Evolutionary conservation across 2,888 invertebrate species (phyloP).

Genomic region (Megaustenia siamemsis): DNA sequence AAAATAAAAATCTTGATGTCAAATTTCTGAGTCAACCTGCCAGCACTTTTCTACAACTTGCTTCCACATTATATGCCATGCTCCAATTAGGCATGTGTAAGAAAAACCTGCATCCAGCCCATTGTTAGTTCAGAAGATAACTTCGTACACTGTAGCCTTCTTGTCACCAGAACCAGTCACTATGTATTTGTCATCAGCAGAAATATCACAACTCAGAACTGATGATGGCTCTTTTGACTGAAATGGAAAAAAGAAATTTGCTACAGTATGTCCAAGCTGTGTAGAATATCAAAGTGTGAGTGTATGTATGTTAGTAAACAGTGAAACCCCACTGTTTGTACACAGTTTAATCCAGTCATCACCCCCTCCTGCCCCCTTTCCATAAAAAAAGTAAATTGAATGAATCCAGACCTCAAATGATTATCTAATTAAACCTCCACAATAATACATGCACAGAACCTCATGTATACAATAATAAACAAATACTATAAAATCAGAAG

Average conservation of each 20-base stretch:
- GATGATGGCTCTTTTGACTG: conserved; percentile 93
- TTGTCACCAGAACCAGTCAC: conserved; percentile 98
- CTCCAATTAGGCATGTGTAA: not conserved
- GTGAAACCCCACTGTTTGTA: too few relatives aligned
- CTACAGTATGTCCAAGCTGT: not conserved
- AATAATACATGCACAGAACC: not conserved
- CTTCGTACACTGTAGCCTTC: conserved; percentile 97
- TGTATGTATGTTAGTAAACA: not conserved
- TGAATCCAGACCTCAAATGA: not conserved
- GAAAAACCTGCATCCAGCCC: not conserved
- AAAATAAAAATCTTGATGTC: too few relatives aligned
- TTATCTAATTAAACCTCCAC: not conserved
- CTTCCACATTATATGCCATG: not conserved
- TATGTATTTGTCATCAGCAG: conserved; percentile 96
- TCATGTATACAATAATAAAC: too few relatives aligned
- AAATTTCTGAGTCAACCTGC: not conserved
- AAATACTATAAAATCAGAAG: too few relatives aligned
- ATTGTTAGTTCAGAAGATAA: conserved; percentile 82
- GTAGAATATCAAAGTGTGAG: not conserved
- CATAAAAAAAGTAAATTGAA: not conserved
- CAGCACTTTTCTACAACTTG: not conserved
- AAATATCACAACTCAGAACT: conserved; percentile 97
- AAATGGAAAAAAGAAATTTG: conserved; percentile 58
- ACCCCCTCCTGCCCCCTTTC: too few relatives aligned
- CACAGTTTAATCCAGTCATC: too few relatives aligned